These are phyloP conservation scores for Craseonycteris thonglongyai DNA, from an alignment of 2,113 vertebrate genomes.

Conservation along the genomic window DNA sequence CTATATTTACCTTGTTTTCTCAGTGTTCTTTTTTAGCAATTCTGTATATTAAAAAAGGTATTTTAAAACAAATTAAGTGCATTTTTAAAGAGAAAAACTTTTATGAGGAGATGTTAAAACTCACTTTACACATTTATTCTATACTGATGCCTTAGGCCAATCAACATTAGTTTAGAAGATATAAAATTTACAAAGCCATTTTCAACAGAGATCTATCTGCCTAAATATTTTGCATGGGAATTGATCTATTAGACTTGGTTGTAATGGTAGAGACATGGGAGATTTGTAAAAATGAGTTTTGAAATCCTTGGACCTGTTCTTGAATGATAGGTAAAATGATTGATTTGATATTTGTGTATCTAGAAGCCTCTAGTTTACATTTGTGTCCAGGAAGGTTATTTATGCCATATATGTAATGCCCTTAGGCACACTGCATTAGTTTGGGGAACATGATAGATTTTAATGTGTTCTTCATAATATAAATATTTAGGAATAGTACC, in stretches of 20 bases:
- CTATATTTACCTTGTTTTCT: not conserved
- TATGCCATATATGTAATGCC: not conserved
- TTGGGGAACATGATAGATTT: not conserved
- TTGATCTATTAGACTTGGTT: not conserved
- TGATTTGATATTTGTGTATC: not conserved
- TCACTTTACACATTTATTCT: not conserved
- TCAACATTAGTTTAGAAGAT: not conserved
- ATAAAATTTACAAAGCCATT: not conserved
- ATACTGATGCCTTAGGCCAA: not conserved
- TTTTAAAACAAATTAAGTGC: not conserved
- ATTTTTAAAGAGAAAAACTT: not conserved
- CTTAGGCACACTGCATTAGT: not conserved
- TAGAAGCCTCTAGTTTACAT: not conserved
- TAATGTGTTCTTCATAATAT: not conserved
- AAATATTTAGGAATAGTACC: not conserved
- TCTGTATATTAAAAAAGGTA: not conserved
- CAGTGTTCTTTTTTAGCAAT: not conserved
- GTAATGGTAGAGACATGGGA: not conserved
- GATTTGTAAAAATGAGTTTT: not conserved
- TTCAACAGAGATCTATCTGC: not conserved
- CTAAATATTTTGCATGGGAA: not conserved
- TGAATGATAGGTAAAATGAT: not conserved
- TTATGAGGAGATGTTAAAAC: not conserved
- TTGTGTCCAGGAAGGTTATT: not conserved
- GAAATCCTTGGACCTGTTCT: not conserved